phyloP scores from a whole-genome alignment of 2,888 invertebrate genomes.

The Philaethria dido region DNA sequence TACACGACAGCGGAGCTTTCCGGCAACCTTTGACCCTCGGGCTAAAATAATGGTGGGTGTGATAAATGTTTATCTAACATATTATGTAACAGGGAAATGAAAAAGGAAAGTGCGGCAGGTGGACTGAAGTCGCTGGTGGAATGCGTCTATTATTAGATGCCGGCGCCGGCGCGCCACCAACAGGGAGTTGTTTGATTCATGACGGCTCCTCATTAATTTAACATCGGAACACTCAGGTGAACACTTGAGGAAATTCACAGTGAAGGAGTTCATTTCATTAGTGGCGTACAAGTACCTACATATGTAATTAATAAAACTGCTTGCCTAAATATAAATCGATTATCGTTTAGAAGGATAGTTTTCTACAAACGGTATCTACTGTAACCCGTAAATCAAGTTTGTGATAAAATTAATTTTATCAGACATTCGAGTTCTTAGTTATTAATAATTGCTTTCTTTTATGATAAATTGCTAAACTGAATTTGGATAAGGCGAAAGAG shows the following conservation, averaged over 20 bases:
- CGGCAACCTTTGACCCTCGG: slow-evolving; percentile 45
- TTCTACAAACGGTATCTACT: not conserved
- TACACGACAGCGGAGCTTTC: slow-evolving; percentile 39
- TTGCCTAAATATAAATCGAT: not conserved
- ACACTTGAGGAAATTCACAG: slow-evolving; percentile 39
- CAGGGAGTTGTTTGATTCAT: slow-evolving; percentile 53
- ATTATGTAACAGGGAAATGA: slow-evolving; percentile 60
- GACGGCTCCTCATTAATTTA: slow-evolving; percentile 45
- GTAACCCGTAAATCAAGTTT: not conserved
- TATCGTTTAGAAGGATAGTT: not conserved
- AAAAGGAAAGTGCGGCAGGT: slow-evolving; percentile 80
- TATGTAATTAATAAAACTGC: slow-evolving; percentile 9
- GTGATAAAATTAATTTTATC: not conserved
- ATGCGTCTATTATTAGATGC: slow-evolving; percentile 79
- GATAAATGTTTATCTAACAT: slow-evolving; percentile 48
- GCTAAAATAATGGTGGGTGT: slow-evolving; percentile 46
- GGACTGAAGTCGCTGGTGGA: slow-evolving; percentile 61
- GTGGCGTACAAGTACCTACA: slow-evolving; percentile 10
- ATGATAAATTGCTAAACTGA: not conserved
- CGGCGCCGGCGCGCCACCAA: slow-evolving; percentile 72
- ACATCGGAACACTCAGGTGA: slow-evolving; percentile 40
- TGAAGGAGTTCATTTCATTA: slow-evolving; percentile 23
- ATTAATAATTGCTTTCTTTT: slow-evolving; percentile 2
- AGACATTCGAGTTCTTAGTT: not conserved
- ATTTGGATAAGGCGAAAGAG: not conserved